phyloP scores from a whole-genome alignment of 2,113 vertebrate genomes.

The Rhineura floridana region DNA sequence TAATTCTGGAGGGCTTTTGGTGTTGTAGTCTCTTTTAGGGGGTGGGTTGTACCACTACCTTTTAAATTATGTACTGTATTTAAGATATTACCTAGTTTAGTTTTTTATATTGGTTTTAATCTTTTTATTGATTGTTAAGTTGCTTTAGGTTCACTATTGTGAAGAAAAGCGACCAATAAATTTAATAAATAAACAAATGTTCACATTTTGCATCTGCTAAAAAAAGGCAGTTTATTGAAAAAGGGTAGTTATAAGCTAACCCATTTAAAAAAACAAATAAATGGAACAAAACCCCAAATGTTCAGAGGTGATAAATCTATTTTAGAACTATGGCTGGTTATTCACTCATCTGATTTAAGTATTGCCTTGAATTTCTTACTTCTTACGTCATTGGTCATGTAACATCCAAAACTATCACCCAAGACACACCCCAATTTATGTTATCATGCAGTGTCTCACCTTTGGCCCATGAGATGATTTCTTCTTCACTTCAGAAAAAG shows the following conservation, averaged over 20 bases:
- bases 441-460: constrained; percentile 69
- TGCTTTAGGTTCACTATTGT: too few species aligned
- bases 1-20: too few species aligned
- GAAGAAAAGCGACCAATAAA: too few species aligned
- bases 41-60: too few species aligned
- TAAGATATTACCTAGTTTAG: too few species aligned
- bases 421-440: not conserved
- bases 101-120: too few species aligned
- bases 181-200: too few species aligned
- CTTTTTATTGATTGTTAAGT: too few species aligned
- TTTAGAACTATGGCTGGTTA: not conserved
- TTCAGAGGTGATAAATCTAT: not conserved
- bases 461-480: constrained; percentile 86
- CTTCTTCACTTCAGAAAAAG: constrained; percentile 86
- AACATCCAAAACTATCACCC: not conserved
- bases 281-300: not conserved
- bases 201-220: not conserved
- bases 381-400: not conserved
- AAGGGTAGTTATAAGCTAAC: not conserved
- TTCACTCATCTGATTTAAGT: not conserved
- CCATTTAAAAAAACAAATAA: not conserved
- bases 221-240: not conserved
- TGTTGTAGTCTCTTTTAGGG: too few species aligned
- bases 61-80: too few species aligned
- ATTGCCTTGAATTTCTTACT: not conserved